A percentile compares a stretch with the other conserved stretches of the same genome.
Conservation (phyloP, 1,140 invertebrate species). For the Ceratitis capitata region DNA sequence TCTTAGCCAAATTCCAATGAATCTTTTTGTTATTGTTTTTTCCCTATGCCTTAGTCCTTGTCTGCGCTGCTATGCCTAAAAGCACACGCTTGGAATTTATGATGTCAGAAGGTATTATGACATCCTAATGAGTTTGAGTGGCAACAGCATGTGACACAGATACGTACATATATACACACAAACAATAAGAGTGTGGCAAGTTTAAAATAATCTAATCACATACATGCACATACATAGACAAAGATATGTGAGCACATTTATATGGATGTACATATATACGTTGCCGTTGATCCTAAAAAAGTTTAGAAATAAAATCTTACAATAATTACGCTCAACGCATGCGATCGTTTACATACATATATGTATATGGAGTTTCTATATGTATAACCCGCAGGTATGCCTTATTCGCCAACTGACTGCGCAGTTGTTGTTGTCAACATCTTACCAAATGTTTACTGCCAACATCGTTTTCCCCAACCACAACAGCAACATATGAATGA, state of each 20-base stretch:
- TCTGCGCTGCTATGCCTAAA: background rate
- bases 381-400: background rate
- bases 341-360: background rate
- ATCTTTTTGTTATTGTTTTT: too few species aligned
- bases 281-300: background rate
- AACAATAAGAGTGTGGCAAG: too few species aligned
- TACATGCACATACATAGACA: background rate
- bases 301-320: background rate
- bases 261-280: too few species aligned
- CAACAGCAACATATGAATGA: too few species aligned
- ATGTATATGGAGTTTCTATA: too few species aligned
- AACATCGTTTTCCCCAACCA: background rate
- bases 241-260: too few species aligned
- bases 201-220: background rate
- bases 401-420: background rate
- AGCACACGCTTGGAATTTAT: conserved; percentile 8
- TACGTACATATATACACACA: background rate
- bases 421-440: background rate
- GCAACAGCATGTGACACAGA: background rate
- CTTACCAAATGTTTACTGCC: background rate
- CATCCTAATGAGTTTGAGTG: conserved; percentile 36
- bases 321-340: background rate
- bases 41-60: background rate
- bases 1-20: conserved; percentile 2
- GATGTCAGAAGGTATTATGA: conserved; percentile 9